phyloP scores from a whole-genome alignment of 2,888 invertebrate species.

The Mellilla xanthometata region DNA sequence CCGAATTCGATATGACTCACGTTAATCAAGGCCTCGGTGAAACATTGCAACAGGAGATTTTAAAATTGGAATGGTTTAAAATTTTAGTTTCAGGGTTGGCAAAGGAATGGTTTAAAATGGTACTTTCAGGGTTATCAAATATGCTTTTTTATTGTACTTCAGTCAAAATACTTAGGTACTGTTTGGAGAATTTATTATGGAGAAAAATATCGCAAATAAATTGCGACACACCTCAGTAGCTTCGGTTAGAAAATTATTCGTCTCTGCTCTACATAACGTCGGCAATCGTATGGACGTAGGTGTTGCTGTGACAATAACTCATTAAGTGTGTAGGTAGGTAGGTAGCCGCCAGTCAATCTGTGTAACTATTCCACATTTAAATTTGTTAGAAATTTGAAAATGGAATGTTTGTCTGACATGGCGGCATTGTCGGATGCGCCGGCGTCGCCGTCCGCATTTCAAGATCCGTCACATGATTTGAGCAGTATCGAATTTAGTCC shows the following conservation, averaged over 20 bases:
- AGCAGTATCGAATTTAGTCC: conserved; percentile 61
- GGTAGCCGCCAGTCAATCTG: conserved; percentile 27
- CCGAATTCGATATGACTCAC: conserved; percentile 43
- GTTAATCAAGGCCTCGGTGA: conserved; percentile 41
- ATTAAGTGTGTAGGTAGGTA: conserved; percentile 41
- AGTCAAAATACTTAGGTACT: too few species aligned
- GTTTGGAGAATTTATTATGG: too few species aligned
- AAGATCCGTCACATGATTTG: conserved; percentile 70
- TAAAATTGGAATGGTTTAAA: background rate
- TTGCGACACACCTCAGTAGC: background rate
- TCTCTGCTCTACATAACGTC: conserved; percentile 1
- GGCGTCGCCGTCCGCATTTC: conserved; percentile 47
- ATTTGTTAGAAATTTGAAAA: conserved; percentile 32
- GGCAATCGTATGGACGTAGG: conserved; percentile 10
- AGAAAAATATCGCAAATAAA: too few species aligned
- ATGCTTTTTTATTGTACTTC: too few species aligned
- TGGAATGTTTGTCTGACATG: conserved; percentile 26
- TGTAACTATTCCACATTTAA: conserved; percentile 21
- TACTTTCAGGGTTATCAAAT: too few species aligned
- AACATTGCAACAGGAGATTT: conserved; percentile 18
- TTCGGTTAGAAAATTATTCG: background rate
- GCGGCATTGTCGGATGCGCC: conserved; percentile 43
- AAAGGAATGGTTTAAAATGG: too few species aligned
- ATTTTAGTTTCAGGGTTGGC: background rate
- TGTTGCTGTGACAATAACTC: conserved; percentile 43